Evolutionary conservation across 2,888 invertebrate genomes (phyloP).

Genomic region (Mimas tiliae): DNA sequence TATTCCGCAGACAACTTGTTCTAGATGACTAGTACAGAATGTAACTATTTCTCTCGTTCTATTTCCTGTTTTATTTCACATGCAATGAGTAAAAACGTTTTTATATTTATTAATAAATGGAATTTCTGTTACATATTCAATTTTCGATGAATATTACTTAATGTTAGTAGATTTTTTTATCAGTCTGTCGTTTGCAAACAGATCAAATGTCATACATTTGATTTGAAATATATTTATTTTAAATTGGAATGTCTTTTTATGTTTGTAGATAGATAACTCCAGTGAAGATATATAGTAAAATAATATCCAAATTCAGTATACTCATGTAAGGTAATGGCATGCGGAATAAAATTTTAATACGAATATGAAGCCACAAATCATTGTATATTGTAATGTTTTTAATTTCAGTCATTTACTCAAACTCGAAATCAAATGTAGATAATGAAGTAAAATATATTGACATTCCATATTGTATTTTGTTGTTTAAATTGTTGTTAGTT

Average conservation of each 20-base stretch:
- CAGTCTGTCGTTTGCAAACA: constrained; percentile 78
- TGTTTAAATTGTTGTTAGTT: constrained; percentile 72
- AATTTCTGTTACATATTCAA: constrained; percentile 80
- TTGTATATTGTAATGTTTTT: constrained; percentile 79
- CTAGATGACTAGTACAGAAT: constrained; percentile 26
- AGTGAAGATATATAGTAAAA: constrained; percentile 70
- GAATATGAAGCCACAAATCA: constrained; percentile 60
- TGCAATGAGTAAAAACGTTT: constrained; percentile 64
- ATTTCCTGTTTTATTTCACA: constrained; percentile 47
- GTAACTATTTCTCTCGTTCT: constrained; percentile 32
- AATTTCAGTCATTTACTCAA: constrained; percentile 76
- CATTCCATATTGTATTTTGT: constrained; percentile 82
- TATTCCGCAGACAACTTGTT: constrained; percentile 22
- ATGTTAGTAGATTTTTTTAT: constrained; percentile 84
- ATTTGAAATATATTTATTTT: constrained; percentile 85
- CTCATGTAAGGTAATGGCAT: constrained; percentile 52
- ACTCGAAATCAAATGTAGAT: constrained; percentile 80
- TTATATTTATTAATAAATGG: constrained; percentile 72
- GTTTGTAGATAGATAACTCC: constrained; percentile 82
- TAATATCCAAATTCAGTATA: constrained; percentile 60
- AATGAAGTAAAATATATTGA: constrained; percentile 83
- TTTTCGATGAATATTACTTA: constrained; percentile 82
- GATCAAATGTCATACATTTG: constrained; percentile 85
- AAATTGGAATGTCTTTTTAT: constrained; percentile 82
- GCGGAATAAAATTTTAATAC: constrained; percentile 55